phyloP scores from a whole-genome alignment of 2,888 invertebrate genomes.

The Spilosoma lubricipeda region DNA sequence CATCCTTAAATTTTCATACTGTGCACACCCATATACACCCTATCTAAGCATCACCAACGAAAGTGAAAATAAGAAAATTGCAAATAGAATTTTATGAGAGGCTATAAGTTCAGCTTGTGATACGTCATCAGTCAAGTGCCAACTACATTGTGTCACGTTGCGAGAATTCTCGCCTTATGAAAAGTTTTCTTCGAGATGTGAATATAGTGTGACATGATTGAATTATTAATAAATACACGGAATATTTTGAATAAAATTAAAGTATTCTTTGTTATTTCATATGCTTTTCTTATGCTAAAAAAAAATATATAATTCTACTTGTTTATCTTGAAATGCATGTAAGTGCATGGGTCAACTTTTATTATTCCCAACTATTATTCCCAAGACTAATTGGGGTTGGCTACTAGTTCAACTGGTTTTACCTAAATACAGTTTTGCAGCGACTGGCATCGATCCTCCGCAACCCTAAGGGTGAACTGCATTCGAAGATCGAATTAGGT shows the following conservation, averaged over 20 bases:
- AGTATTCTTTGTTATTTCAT: neutral
- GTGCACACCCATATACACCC: constrained; percentile 43
- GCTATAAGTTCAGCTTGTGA: constrained; percentile 34
- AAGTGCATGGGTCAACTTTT: too few species aligned
- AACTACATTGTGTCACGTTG: constrained; percentile 25
- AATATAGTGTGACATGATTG: neutral
- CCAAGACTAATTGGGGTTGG: too few species aligned
- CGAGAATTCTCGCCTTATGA: constrained; percentile 19
- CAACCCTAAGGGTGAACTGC: too few species aligned
- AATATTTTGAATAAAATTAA: neutral
- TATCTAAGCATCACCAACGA: constrained; percentile 62
- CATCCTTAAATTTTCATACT: constrained; percentile 81
- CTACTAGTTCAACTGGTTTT: too few species aligned
- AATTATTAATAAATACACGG: neutral
- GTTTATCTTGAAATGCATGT: too few species aligned
- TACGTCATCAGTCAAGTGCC: constrained; percentile 33
- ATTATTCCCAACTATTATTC: too few species aligned
- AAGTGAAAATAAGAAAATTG: constrained; percentile 77
- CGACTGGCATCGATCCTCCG: too few species aligned
- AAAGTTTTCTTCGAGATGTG: neutral
- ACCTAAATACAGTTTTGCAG: too few species aligned
- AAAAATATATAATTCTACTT: too few species aligned
- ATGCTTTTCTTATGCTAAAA: too few species aligned
- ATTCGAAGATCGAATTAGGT: too few species aligned
- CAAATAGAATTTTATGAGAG: constrained; percentile 69